Evolutionary conservation across 2,888 invertebrate species (phyloP).

Genomic region (Phyllotreta striolata): DNA sequence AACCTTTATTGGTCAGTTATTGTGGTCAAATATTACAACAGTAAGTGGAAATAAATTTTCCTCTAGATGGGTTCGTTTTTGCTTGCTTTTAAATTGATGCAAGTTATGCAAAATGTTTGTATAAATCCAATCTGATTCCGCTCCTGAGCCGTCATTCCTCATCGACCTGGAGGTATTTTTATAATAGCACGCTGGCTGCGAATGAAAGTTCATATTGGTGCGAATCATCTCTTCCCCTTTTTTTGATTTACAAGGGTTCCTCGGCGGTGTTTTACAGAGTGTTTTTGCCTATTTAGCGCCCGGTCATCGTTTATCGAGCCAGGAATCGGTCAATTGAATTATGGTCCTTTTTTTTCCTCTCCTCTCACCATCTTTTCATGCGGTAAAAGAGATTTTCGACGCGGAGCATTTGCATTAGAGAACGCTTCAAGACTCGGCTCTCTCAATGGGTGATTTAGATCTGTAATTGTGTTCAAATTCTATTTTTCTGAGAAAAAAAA

Average conservation of each 20-base stretch:
- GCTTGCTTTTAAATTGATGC: too few relatives aligned
- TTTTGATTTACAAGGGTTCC: constrained; percentile 38
- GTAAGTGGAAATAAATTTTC: too few relatives aligned
- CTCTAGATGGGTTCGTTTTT: too few relatives aligned
- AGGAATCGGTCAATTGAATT: constrained; percentile 30
- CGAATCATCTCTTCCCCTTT: constrained; percentile 37
- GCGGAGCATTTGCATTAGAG: too few relatives aligned
- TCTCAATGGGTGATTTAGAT: too few relatives aligned
- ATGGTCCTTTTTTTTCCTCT: constrained; percentile 28
- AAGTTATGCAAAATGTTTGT: background rate
- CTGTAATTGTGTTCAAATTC: too few relatives aligned
- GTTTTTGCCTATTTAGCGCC: constrained; percentile 35
- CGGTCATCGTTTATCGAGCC: constrained; percentile 39
- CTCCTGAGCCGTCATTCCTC: constrained; percentile 6
- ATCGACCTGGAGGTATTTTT: constrained; percentile 25
- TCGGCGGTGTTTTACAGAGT: constrained; percentile 34
- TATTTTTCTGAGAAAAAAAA: too few relatives aligned
- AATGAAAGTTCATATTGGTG: constrained; percentile 43
- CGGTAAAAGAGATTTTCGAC: too few relatives aligned
- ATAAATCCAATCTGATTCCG: constrained; percentile 1
- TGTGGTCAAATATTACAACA: too few relatives aligned
- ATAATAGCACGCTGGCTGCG: constrained; percentile 41
- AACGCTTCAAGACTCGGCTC: too few relatives aligned
- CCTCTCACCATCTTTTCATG: too few relatives aligned
- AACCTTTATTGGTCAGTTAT: too few relatives aligned